These are phyloP conservation scores for Poecilia wingei DNA, from an alignment of 2,797 vertebrate species.

Conservation along the genomic window DNA sequence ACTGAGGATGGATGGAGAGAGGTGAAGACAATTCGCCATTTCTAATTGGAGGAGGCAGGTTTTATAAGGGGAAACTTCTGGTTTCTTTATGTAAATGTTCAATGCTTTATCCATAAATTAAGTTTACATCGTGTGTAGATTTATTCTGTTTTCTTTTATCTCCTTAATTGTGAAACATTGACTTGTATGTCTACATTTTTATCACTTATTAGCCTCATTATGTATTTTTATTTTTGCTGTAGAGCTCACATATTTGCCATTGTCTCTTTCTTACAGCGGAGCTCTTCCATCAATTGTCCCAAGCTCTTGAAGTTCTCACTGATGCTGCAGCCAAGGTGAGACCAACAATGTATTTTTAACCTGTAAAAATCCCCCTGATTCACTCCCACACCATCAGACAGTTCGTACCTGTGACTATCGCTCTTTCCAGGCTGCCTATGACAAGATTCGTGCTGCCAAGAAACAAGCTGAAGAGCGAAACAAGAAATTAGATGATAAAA, in stretches of 20 bases:
- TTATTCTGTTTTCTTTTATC: neutral
- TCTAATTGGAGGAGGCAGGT: constrained; percentile 57
- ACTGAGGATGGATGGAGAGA: constrained; percentile 48
- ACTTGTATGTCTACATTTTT: neutral
- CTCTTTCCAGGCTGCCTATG: constrained; percentile 89
- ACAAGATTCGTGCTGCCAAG: constrained; percentile 89
- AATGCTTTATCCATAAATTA: constrained; percentile 13
- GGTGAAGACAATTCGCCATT: constrained; percentile 35
- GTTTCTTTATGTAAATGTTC: constrained; percentile 34
- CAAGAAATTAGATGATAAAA: constrained; percentile 88
- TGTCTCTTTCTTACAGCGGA: constrained; percentile 80
- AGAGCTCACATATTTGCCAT: neutral
- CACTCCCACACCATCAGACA: neutral
- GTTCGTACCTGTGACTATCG: constrained; percentile 34
- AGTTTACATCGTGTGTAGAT: neutral
- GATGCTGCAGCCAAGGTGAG: constrained; percentile 93
- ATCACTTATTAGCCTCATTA: neutral
- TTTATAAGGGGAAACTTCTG: constrained; percentile 58
- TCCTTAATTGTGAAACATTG: neutral
- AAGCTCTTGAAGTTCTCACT: constrained; percentile 94
- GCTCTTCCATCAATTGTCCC: constrained; percentile 95
- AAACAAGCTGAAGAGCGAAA: constrained; percentile 92
- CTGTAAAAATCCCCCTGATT: neutral
- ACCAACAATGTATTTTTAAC: constrained; percentile 7
- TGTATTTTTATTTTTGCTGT: neutral